Base-by-base conservation (phyloP, 2,888 invertebrate genomes). In the Psococerastis gibbosa region DNA sequence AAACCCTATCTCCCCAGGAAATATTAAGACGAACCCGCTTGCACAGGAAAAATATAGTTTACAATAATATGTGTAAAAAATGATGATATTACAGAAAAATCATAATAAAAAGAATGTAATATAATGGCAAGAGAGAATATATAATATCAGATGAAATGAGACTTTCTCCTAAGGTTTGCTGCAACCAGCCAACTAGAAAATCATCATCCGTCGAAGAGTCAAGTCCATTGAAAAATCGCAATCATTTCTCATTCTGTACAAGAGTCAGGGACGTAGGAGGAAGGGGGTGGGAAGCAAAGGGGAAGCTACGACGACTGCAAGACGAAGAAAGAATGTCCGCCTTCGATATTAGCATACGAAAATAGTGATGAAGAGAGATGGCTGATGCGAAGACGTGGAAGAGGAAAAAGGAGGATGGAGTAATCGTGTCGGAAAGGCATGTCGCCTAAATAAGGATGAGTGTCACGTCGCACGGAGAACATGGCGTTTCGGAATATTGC, bases 401-500 rank as follows among this genome's bases (percentile, higher is more conserved):
- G 35, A 38, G 38, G 22, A 18, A 38, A 20, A 38, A 11, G 22
- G 18, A 38, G 18, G 11, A 38, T 18, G 38, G 20, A 20, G n/a
- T 38, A 20, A 38, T 38, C 16, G 38, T 38, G 38, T 38, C 38
- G 20, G 17, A 15, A 22, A 38, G 20, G 38, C 38, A 38, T 17
- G 38, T 16, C 35, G 15, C 35, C 18, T 15, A 34, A 34, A 34
- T 34, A 34, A 34, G 35, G 35, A 34, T 34, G 35, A 15, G 20
- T 38, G 16, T 38, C 38, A 38, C 38, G 38, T 38, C n/a, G 15
- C 22, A 6, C 20, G 22, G 22, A 3, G 35, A 34, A 15, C 35
- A 34, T 34, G 35, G 35, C 35, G 35, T 34, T 34, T 34, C 15
- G 15, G 38, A 38, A 38, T 38, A 38, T 38, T 38, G 38, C 38